Evolutionary conservation across 1,140 invertebrate genomes (phyloP).

Genomic region (Dinothrombium tinctorium): DNA sequence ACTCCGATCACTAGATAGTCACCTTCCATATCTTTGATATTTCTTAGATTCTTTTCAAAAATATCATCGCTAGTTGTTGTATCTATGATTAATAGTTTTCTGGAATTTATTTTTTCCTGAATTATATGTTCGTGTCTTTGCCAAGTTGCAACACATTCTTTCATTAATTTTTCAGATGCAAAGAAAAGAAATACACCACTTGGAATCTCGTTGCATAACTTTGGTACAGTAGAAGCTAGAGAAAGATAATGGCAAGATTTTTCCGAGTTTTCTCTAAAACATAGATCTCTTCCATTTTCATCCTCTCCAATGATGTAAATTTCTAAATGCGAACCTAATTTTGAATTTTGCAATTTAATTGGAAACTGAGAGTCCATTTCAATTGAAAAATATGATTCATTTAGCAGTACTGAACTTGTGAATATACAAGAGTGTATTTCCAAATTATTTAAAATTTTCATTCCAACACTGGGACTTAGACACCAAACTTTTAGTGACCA

Average conservation of each 20-base stretch:
- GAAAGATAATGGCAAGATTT: conserved; percentile 59
- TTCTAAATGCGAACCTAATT: conserved; percentile 66
- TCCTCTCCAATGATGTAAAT: conserved; percentile 55
- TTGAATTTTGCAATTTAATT: conserved; percentile 69
- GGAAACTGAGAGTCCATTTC: conserved; percentile 50
- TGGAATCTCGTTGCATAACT: conserved; percentile 58
- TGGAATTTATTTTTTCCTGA: conserved; percentile 63
- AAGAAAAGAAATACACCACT: conserved; percentile 88
- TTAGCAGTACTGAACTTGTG: conserved; percentile 86
- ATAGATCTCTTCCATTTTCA: conserved; percentile 45
- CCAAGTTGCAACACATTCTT: conserved; percentile 31
- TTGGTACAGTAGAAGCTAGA: conserved; percentile 51
- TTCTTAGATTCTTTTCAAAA: no score
- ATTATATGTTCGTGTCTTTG: conserved; percentile 21
- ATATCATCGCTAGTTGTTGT: no score
- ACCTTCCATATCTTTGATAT: conserved; percentile 63
- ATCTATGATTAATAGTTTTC: conserved; percentile 49
- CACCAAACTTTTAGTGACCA: conserved; percentile 12
- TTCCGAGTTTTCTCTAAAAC: no score
- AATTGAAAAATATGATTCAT: conserved; percentile 58
- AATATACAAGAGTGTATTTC: conserved; percentile 65
- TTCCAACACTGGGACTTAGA: conserved; percentile 25
- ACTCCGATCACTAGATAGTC: conserved; percentile 39
- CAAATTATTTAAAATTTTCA: conserved; percentile 51
- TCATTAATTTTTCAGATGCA: conserved; percentile 78